phyloP scores from a whole-genome alignment of 2,113 vertebrate species.

The Cardinalis cardinalis region DNA sequence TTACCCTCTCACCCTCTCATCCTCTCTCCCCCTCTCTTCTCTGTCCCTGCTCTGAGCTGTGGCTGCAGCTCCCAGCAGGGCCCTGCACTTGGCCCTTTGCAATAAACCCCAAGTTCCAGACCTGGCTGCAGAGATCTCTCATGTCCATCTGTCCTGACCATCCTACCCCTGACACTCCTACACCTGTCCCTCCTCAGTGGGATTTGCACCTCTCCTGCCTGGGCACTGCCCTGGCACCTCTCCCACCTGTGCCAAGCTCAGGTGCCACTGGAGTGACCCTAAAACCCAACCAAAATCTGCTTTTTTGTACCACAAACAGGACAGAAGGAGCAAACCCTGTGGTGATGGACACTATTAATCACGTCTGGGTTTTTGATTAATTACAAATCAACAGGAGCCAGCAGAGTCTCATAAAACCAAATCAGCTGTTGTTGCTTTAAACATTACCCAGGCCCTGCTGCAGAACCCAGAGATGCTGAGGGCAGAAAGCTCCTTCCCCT shows the following conservation, averaged over 20 bases:
- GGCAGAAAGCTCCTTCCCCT: neutral
- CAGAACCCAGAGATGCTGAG: neutral
- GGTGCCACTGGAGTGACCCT: rapidly evolving
- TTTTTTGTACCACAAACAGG: rapidly evolving
- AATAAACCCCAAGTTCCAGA: too few relatives aligned
- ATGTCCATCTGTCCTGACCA: too few relatives aligned
- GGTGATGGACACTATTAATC: rapidly evolving
- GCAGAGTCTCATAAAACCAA: neutral
- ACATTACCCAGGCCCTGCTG: neutral
- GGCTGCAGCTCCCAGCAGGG: too few relatives aligned
- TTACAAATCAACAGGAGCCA: neutral
- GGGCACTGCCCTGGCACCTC: neutral
- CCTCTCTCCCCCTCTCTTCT: too few relatives aligned
- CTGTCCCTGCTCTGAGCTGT: too few relatives aligned
- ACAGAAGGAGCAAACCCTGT: rapidly evolving
- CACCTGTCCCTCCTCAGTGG: neutral
- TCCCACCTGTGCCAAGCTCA: rapidly evolving
- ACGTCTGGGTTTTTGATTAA: rapidly evolving
- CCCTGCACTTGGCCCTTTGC: too few relatives aligned
- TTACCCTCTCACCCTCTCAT: too few relatives aligned
- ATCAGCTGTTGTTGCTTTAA: neutral
- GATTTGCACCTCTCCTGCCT: neutral
- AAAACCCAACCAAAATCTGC: neutral
- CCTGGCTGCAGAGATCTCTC: too few relatives aligned
- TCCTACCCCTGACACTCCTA: too few relatives aligned